Conservation (phyloP, 1,140 invertebrate species). For the Rhagoletis pomonella region DNA sequence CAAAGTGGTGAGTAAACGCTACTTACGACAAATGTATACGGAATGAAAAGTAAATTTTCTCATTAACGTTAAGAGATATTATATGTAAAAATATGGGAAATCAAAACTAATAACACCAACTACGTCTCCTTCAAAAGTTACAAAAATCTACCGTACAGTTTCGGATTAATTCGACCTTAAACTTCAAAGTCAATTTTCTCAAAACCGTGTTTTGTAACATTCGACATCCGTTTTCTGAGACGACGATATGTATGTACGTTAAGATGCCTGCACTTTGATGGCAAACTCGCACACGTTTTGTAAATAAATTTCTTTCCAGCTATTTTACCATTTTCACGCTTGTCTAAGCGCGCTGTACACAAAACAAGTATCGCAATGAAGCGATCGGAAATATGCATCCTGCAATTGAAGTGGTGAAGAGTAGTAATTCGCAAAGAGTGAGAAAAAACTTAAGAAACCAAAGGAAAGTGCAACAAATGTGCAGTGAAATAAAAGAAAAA, state of each 20-base stretch:
- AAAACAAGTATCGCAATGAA: background rate
- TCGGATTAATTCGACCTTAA: too few species aligned
- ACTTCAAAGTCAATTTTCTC: too few species aligned
- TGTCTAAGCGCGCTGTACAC: slow-evolving; percentile 30
- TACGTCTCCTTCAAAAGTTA: too few species aligned
- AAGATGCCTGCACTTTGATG: background rate
- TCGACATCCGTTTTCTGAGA: too few species aligned
- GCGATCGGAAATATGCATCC: slow-evolving; percentile 36
- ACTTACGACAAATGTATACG: too few species aligned
- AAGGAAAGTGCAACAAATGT: background rate
- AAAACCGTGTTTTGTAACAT: too few species aligned
- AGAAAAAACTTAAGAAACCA: background rate
- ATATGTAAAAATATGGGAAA: too few species aligned
- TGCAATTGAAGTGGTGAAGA: background rate
- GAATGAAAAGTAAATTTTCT: too few species aligned
- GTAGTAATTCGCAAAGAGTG: background rate
- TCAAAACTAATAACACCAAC: too few species aligned
- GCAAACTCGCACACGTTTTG: background rate
- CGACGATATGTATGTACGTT: background rate
- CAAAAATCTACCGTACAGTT: too few species aligned
- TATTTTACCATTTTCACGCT: slow-evolving; percentile 39
- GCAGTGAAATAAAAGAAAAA: background rate
- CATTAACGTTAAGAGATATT: too few species aligned
- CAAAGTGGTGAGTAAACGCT: too few species aligned
- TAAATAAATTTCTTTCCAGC: slow-evolving; percentile 40